These are phyloP conservation scores for Dissostichus mawsoni DNA, from an alignment of 2,113 vertebrate species.

Conservation along the genomic window DNA sequence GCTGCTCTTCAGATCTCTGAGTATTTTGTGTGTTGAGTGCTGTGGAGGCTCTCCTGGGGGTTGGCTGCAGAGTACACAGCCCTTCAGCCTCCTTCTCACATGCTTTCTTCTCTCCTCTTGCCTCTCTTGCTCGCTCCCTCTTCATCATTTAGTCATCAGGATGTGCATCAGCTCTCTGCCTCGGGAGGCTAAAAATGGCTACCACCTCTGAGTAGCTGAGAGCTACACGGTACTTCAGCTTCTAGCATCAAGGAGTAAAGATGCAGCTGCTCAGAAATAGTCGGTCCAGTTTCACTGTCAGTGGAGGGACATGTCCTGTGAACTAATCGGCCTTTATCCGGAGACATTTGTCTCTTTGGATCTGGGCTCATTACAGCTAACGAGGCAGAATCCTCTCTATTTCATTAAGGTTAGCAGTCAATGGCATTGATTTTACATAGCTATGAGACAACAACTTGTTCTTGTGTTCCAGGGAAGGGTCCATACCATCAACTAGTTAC, in stretches of 20 bases:
- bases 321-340: constrained; percentile 14
- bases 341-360: constrained; percentile 43
- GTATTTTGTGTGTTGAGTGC: constrained; percentile 2
- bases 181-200: constrained; percentile 59
- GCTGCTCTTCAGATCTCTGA: constrained; percentile 11
- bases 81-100: constrained; percentile 14
- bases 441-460: not conserved
- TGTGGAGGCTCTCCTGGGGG: constrained; percentile 28
- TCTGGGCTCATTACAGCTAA: constrained; percentile 21
- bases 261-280: constrained; percentile 5
- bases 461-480: not conserved
- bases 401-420: constrained; percentile 25
- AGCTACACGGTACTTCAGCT: constrained; percentile 2
- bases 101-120: constrained; percentile 8
- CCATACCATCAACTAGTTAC: not conserved
- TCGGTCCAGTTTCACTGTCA: not conserved
- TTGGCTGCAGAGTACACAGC: constrained; percentile 41
- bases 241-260: not conserved
- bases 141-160: constrained; percentile 67
- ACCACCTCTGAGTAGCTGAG: constrained; percentile 48
- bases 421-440: constrained; percentile 31
- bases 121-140: constrained; percentile 24
- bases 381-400: constrained; percentile 19
- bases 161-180: constrained; percentile 43
- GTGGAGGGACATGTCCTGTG: not conserved